Base-by-base conservation (phyloP, 2,888 invertebrate species). In the Choreutis nemorana region DNA sequence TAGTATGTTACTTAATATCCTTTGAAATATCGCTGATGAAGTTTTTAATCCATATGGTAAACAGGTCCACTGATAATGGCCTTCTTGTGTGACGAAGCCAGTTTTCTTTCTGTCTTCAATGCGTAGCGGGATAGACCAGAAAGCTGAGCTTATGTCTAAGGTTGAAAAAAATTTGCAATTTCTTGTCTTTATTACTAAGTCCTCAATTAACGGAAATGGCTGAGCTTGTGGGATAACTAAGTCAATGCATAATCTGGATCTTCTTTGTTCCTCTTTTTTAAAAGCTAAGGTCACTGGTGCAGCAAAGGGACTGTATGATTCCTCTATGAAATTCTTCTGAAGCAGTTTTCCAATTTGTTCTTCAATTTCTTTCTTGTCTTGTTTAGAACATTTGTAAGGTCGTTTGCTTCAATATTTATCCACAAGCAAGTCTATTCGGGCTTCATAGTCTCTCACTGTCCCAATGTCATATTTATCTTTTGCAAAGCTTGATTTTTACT, bases 51-150 rank as follows among this genome's bases (percentile, higher is more conserved):
- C 48, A 39, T 35, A 50, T 2, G 45, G 48, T 18, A 60, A 28
- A 28, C 57, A 50, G 1, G 52, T 52, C 47, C 52, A 47, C 36
- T 51, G 39, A 29, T 37, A 52, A 21, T 52, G 47, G 2, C 49
- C 33, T n/a, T 35, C 32, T 18, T 34, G 34, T 2, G 45, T 48
- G 5, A 48, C 44, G 41, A 55, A 59, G 23, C 28, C 55, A 3
- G 52, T 54, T 36, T 60, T 61, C 1, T 46, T 7, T 39, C 45
- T 50, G 29, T 58, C 55, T 43, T 50, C 32, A 13, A 52, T 41
- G 36, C 33, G 26, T 28, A 60, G 31, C 5, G 59, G 56, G 15
- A 59, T 60, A 2, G 56, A 52, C 60, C 62, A 61, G 36, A 64
- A 62, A 20, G 57, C 58, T 11, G 56, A 57, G 34, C 59, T 60